Conservation (phyloP, 2,888 invertebrate species). For the Linnaemya vulpina region DNA sequence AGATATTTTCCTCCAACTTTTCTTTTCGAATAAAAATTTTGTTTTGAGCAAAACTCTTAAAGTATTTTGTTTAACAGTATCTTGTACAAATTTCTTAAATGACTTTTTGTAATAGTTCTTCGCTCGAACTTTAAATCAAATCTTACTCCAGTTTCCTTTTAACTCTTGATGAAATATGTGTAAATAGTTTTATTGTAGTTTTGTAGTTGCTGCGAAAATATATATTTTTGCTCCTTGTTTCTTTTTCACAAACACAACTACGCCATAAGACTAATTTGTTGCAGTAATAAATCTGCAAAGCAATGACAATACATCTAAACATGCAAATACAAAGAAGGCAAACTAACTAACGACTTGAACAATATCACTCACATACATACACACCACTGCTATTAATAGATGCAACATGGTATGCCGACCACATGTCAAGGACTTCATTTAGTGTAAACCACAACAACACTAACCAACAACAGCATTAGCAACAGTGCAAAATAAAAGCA, state of each 20-base stretch:
- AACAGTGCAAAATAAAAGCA: slow-evolving; percentile 52
- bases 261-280: slow-evolving; percentile 69
- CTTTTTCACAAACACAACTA: slow-evolving; percentile 33
- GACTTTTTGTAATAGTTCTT: slow-evolving; percentile 8
- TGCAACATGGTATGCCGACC: slow-evolving; percentile 64
- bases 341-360: slow-evolving; percentile 32
- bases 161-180: slow-evolving; percentile 65
- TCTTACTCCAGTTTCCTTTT: slow-evolving; percentile 51
- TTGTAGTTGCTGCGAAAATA: slow-evolving; percentile 41
- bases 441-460: slow-evolving; percentile 67
- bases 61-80: slow-evolving; percentile 35
- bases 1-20: slow-evolving; percentile 6
- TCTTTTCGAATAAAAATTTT: slow-evolving; percentile 7
- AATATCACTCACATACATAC: background rate
- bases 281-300: slow-evolving; percentile 71
- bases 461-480: slow-evolving; percentile 60
- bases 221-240: slow-evolving; percentile 17
- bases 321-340: slow-evolving; percentile 60
- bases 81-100: slow-evolving; percentile 43
- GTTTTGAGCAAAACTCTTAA: slow-evolving; percentile 11
- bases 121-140: slow-evolving; percentile 62
- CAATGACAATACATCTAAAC: slow-evolving; percentile 69
- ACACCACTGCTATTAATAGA: slow-evolving; percentile 41
- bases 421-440: slow-evolving; percentile 72
- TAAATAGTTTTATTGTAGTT: slow-evolving; percentile 70